These are phyloP conservation scores for Anseranas semipalmata DNA, from an alignment of 2,113 vertebrate species.

Conservation along the genomic window DNA sequence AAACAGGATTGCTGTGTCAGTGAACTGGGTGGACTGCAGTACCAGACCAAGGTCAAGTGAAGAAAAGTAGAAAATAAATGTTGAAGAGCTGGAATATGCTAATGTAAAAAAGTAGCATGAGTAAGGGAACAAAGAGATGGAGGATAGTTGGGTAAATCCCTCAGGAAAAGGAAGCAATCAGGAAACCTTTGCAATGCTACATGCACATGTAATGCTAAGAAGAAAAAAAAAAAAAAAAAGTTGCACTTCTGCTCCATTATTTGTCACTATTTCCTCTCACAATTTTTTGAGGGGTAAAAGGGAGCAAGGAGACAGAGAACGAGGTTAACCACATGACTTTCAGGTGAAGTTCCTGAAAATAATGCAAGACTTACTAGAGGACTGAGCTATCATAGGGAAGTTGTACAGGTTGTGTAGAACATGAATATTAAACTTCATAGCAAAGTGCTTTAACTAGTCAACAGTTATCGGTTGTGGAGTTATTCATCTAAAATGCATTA, in stretches of 20 bases:
- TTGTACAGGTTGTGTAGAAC: not conserved
- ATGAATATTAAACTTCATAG: not conserved
- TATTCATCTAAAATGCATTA: not conserved
- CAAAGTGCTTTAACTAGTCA: not conserved
- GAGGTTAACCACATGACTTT: not conserved
- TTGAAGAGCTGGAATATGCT: fast-evolving
- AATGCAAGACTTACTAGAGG: not conserved
- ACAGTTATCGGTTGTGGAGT: not conserved
- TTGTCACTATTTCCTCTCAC: not conserved
- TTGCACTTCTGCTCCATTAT: not conserved
- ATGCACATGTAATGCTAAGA: not conserved
- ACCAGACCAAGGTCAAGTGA: not conserved
- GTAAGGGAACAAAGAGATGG: not conserved
- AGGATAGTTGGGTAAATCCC: not conserved
- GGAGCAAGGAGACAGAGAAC: not conserved
- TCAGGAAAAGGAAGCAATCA: not conserved
- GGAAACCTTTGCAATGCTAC: not conserved
- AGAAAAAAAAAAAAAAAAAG: not conserved
- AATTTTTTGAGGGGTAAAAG: not conserved
- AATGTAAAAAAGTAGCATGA: not conserved
- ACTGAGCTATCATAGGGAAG: not conserved
- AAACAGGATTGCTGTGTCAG: not conserved
- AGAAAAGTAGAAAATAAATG: not conserved
- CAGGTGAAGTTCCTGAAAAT: not conserved
- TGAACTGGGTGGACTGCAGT: not conserved